These are phyloP conservation scores for Danio tinwini DNA, from an alignment of 2,797 vertebrate species.

Conservation along the genomic window DNA sequence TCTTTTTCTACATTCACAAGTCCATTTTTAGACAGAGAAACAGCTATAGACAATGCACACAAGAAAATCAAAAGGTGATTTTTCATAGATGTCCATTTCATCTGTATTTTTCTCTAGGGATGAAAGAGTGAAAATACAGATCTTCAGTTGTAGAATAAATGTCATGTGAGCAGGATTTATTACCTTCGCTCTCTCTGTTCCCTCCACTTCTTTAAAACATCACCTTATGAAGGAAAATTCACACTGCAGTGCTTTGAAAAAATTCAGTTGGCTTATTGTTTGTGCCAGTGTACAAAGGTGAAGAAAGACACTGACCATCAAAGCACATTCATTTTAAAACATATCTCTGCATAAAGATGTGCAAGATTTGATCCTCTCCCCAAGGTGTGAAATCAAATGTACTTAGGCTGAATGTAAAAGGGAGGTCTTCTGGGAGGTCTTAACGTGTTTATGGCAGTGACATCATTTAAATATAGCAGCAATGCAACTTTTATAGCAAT, in stretches of 20 bases:
- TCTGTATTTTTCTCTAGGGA: neutral
- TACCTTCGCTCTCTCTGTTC: slow-evolving; percentile 21
- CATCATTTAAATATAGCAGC: neutral
- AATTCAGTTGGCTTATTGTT: slow-evolving; percentile 40
- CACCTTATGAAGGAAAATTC: slow-evolving; percentile 13
- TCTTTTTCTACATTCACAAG: neutral
- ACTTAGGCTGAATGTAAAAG: neutral
- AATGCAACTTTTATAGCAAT: slow-evolving; percentile 1
- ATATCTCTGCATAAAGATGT: slow-evolving; percentile 5
- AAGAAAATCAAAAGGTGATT: neutral
- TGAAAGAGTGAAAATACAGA: neutral
- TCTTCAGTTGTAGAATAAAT: slow-evolving; percentile 6
- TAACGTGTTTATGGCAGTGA: neutral
- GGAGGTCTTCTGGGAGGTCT: neutral
- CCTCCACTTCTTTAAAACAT: slow-evolving; percentile 19
- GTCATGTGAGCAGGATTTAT: slow-evolving; percentile 44
- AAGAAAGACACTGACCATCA: slow-evolving; percentile 12
- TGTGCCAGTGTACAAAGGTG: slow-evolving; percentile 25
- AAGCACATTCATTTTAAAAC: slow-evolving; percentile 27
- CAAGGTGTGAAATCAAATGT: slow-evolving; percentile 27
- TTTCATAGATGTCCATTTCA: neutral
- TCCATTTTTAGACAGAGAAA: neutral
- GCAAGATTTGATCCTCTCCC: slow-evolving; percentile 7
- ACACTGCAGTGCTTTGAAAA: slow-evolving; percentile 38
- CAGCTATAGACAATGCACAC: neutral